Evolutionary conservation across 2,113 vertebrate genomes (phyloP).

Genomic region (Xiphophorus couchianus): DNA sequence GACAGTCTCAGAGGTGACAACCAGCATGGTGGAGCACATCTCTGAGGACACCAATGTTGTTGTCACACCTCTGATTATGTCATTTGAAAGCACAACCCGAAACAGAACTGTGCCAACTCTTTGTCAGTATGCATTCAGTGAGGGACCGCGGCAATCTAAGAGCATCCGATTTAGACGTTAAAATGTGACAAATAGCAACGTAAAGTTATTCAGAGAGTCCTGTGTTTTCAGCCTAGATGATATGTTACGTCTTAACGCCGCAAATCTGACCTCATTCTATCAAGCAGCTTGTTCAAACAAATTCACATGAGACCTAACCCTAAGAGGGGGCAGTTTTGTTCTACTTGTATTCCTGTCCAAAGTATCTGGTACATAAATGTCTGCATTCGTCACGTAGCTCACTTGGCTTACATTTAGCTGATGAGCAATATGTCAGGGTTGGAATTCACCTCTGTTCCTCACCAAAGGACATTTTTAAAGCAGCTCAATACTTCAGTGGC

Average conservation of each 20-base stretch:
- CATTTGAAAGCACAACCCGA: neutral
- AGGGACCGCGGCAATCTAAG: neutral
- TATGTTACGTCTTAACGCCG: neutral
- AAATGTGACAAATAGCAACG: neutral
- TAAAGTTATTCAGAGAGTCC: neutral
- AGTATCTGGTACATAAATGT: constrained; percentile 20
- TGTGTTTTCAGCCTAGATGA: neutral
- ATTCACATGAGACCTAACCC: constrained; percentile 7
- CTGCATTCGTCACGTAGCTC: constrained; percentile 5
- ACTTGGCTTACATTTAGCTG: constrained; percentile 18
- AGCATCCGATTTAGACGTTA: neutral
- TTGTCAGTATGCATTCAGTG: neutral
- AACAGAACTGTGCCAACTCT: neutral
- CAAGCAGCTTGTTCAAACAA: constrained; percentile 29
- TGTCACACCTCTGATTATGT: neutral
- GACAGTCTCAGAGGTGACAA: neutral
- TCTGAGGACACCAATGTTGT: neutral
- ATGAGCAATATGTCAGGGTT: constrained; percentile 26
- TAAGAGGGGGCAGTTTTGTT: constrained; percentile 3
- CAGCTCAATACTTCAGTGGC: constrained; percentile 49
- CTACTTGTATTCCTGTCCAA: constrained; percentile 5
- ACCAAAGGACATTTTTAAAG: constrained; percentile 53
- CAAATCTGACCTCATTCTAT: neutral
- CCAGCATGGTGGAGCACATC: neutral
- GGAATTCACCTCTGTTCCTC: constrained; percentile 35